Evolutionary conservation across 2,888 invertebrate species (phyloP).

Genomic region (Cephus pygmeus): DNA sequence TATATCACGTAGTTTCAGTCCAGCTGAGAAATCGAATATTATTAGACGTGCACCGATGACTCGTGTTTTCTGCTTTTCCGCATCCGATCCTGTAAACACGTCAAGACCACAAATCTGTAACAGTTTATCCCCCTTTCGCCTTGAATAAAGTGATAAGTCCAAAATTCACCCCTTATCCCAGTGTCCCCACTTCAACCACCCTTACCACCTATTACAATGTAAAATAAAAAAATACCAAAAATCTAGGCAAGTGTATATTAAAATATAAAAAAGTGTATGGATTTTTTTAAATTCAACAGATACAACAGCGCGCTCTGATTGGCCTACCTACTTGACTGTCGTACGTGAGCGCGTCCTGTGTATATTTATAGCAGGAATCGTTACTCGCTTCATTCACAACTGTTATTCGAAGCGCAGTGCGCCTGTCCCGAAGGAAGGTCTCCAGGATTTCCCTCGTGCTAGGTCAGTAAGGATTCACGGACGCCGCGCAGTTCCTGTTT

Average conservation of each 20-base stretch:
- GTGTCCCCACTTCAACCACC: neutral
- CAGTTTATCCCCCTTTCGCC: neutral
- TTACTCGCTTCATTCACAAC: neutral
- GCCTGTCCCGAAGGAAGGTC: neutral
- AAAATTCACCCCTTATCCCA: neutral
- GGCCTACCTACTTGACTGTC: neutral
- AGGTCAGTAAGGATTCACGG: neutral
- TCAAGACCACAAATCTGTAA: neutral
- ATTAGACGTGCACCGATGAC: conserved; percentile 42
- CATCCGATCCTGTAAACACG: neutral
- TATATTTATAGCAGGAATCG: neutral
- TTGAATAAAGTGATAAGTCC: neutral
- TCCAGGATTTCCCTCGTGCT: neutral
- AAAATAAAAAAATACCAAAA: neutral
- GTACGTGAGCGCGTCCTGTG: neutral
- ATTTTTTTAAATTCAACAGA: neutral
- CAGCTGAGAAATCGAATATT: conserved; percentile 32
- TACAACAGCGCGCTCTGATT: neutral
- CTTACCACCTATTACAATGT: neutral
- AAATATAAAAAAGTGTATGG: neutral
- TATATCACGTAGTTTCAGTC: neutral
- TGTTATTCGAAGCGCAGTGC: neutral
- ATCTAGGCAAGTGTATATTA: neutral
- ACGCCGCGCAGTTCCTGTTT: neutral
- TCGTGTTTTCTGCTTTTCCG: conserved; percentile 34